Percentiles rank a stretch among this genome's conserved stretches.
Evolutionary conservation across 2,888 invertebrate species (phyloP).

Genomic region (Archips crataeganus): DNA sequence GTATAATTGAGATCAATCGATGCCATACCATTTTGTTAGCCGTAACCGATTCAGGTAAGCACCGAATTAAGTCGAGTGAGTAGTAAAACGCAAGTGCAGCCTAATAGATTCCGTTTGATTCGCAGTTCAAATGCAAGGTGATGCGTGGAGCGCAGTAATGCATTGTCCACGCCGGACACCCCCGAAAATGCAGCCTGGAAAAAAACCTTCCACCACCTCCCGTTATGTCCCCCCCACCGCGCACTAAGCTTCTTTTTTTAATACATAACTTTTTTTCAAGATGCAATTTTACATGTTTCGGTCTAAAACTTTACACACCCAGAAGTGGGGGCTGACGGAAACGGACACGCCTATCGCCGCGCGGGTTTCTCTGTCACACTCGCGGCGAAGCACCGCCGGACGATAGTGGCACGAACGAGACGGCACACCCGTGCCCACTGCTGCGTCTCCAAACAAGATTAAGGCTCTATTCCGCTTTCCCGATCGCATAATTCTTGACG

Average conservation of each 20-base stretch:
- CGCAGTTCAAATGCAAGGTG: slow-evolving; percentile 74
- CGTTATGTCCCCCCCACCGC: slow-evolving; percentile 82
- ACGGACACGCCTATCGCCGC: slow-evolving; percentile 76
- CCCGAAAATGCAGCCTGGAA: slow-evolving; percentile 85
- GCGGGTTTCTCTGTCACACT: slow-evolving; percentile 76
- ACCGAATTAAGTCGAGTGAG: slow-evolving; percentile 5
- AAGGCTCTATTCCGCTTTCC: slow-evolving; percentile 79
- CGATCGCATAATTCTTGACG: slow-evolving; percentile 72
- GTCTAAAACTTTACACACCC: slow-evolving; percentile 86
- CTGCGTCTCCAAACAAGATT: slow-evolving; percentile 81
- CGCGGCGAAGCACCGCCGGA: slow-evolving; percentile 60
- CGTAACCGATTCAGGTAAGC: slow-evolving; percentile 1
- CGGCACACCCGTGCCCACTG: slow-evolving; percentile 67
- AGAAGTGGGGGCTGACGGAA: slow-evolving; percentile 72
- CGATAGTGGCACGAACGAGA: slow-evolving; percentile 83
- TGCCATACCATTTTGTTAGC: slow-evolving; percentile 6
- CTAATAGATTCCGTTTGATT: slow-evolving; percentile 40
- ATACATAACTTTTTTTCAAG: slow-evolving; percentile 87
- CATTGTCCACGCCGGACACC: slow-evolving; percentile 82
- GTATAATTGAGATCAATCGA: slow-evolving; percentile 17
- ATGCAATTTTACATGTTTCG: slow-evolving; percentile 86
- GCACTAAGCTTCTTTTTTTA: slow-evolving; percentile 86
- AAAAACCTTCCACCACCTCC: slow-evolving; percentile 83
- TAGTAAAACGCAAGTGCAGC: slow-evolving; percentile 38
- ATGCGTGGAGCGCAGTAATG: slow-evolving; percentile 77